Evolutionary conservation across 2,797 vertebrate genomes (phyloP).

Genomic region (Pyrocephalus nanus): DNA sequence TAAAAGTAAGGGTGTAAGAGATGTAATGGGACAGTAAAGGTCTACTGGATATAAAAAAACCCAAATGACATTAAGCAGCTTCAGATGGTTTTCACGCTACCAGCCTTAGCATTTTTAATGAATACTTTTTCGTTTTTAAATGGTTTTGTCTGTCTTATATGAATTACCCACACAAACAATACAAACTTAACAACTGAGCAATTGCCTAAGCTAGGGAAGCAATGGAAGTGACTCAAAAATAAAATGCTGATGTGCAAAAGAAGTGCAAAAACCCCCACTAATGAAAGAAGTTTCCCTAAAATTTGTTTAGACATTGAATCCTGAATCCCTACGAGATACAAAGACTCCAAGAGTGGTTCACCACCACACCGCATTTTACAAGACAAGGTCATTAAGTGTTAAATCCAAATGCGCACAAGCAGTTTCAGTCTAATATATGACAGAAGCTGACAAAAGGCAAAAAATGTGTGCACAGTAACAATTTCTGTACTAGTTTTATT

Average conservation of each 20-base stretch:
- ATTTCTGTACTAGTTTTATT: not conserved
- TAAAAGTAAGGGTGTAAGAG: not conserved
- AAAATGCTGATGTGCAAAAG: not conserved
- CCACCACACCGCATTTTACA: not conserved
- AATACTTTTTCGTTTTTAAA: not conserved
- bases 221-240: not conserved
- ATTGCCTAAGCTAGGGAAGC: not conserved
- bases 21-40: not conserved
- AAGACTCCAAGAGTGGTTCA: not conserved
- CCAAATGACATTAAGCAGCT: fast-evolving
- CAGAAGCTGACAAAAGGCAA: not conserved
- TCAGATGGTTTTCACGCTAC: not conserved
- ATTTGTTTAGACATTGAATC: not conserved
- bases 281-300: not conserved
- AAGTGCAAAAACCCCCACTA: not conserved
- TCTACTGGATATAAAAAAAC: not conserved
- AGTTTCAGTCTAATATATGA: not conserved
- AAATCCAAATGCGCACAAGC: not conserved
- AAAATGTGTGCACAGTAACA: not conserved
- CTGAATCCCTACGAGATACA: not conserved
- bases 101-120: not conserved
- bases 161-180: not conserved
- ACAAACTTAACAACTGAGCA: not conserved
- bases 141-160: not conserved
- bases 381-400: not conserved